phyloP scores from a whole-genome alignment of 1,140 invertebrate genomes.

The Centruroides vittatus region DNA sequence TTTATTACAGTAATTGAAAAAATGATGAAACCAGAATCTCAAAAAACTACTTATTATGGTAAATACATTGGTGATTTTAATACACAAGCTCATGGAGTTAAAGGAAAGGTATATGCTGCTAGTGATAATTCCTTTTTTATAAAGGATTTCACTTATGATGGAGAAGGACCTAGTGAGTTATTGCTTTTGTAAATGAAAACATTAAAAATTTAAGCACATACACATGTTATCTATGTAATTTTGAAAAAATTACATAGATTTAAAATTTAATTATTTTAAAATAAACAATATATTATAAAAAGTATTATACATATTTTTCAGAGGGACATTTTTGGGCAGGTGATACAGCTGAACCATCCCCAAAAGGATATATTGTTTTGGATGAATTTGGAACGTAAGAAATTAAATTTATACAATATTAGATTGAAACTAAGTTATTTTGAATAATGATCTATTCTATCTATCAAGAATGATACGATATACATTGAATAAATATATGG shows the following conservation, averaged over 20 bases:
- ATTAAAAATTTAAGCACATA: too few relatives aligned
- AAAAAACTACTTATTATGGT: constrained; percentile 5
- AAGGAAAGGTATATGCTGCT: constrained; percentile 62
- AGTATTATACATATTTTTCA: constrained; percentile 18
- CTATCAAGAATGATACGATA: too few relatives aligned
- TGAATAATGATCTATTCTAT: too few relatives aligned
- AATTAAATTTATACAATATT: too few relatives aligned
- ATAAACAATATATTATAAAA: too few relatives aligned
- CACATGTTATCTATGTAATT: too few relatives aligned
- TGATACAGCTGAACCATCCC: constrained; percentile 52
- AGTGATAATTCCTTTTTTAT: constrained; percentile 72
- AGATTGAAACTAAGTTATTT: too few relatives aligned
- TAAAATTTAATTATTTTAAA: too few relatives aligned
- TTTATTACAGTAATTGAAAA: too few relatives aligned
- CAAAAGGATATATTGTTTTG: constrained; percentile 62
- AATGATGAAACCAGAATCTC: too few relatives aligned
- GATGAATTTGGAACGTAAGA: constrained; percentile 34
- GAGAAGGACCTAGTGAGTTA: constrained; percentile 61
- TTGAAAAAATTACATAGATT: too few relatives aligned
- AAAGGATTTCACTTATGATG: constrained; percentile 72
- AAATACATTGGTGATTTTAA: constrained; percentile 25
- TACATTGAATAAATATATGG: too few relatives aligned
- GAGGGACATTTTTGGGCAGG: constrained; percentile 80
- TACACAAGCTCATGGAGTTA: constrained; percentile 55
- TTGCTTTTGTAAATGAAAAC: background rate